phyloP scores from a whole-genome alignment of 1,140 invertebrate genomes.

The Drosophila lacertosa region DNA sequence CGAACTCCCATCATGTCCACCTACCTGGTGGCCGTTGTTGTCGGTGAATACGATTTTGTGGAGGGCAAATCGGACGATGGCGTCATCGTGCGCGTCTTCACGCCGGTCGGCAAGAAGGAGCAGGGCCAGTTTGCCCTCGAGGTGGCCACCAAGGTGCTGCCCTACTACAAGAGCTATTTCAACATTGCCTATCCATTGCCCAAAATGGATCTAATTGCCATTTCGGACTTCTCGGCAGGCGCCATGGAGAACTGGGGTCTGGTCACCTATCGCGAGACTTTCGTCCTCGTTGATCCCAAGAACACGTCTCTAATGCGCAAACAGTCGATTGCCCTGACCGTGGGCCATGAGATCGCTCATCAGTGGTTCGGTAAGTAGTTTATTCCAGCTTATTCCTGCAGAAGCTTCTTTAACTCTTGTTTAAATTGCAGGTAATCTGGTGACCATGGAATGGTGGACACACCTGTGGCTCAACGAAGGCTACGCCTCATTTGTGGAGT shows the following conservation, averaged over 20 bases:
- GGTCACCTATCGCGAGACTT: constrained; percentile 90
- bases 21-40: constrained; percentile 95
- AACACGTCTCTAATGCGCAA: constrained; percentile 93
- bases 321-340: constrained; percentile 94
- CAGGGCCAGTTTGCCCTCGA: constrained; percentile 96
- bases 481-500: constrained; percentile 95
- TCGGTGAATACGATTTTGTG: constrained; percentile 97
- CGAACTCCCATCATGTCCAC: constrained; percentile 98
- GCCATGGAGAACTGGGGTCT: constrained; percentile 99
- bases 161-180: constrained; percentile 98
- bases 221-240: constrained; percentile 95
- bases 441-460: constrained; percentile 96
- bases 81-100: constrained; percentile 95
- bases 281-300: constrained; percentile 92
- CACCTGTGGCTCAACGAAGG: constrained; percentile 96
- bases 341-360: constrained; percentile 95
- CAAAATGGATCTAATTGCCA: constrained; percentile 97
- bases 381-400: background rate
- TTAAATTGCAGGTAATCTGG: constrained; percentile 85
- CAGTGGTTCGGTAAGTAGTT: constrained; percentile 90
- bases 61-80: constrained; percentile 93
- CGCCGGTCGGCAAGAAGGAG: constrained; percentile 95
- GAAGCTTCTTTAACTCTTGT: background rate
- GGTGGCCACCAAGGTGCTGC: constrained; percentile 92
- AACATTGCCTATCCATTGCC: constrained; percentile 97